Percentiles rank a stretch among this genome's conserved stretches.
Evolutionary conservation across 2,113 vertebrate species (phyloP).

Genomic region (Alexandromys fortis): DNA sequence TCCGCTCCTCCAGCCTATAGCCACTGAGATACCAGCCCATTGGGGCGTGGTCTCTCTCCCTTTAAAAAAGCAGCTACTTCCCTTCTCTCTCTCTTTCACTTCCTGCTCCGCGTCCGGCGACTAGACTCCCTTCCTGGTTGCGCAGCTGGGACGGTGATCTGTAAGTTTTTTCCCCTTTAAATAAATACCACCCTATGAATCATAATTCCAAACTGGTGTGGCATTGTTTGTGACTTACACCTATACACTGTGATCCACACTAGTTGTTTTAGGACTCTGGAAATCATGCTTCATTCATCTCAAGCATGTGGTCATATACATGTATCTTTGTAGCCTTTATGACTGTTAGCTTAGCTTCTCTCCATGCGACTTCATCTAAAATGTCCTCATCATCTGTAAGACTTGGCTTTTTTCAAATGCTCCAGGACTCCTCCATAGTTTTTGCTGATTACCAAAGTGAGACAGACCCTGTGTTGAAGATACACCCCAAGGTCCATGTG

Average conservation of each 20-base stretch:
- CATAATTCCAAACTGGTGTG: too few species aligned
- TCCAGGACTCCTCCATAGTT: background rate
- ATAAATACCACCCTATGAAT: too few species aligned
- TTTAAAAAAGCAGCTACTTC: too few species aligned
- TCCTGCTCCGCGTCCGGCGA: too few species aligned
- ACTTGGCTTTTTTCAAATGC: background rate
- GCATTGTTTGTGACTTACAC: too few species aligned
- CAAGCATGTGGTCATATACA: background rate
- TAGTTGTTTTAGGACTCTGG: background rate
- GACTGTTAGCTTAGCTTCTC: background rate
- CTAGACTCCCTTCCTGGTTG: too few species aligned
- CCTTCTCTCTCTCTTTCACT: too few species aligned
- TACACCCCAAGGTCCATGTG: accelerated
- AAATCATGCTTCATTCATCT: background rate
- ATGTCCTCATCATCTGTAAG: background rate
- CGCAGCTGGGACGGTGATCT: too few species aligned
- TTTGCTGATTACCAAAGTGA: background rate
- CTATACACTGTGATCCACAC: background rate
- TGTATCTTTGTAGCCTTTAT: background rate
- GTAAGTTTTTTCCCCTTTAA: too few species aligned
- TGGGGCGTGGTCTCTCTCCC: too few species aligned
- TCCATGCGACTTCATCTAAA: background rate
- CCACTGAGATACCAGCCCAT: too few species aligned
- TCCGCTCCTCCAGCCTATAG: too few species aligned
- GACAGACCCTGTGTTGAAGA: background rate